Conservation (phyloP, 1,140 invertebrate species). For the Scylla paramamosain region DNA sequence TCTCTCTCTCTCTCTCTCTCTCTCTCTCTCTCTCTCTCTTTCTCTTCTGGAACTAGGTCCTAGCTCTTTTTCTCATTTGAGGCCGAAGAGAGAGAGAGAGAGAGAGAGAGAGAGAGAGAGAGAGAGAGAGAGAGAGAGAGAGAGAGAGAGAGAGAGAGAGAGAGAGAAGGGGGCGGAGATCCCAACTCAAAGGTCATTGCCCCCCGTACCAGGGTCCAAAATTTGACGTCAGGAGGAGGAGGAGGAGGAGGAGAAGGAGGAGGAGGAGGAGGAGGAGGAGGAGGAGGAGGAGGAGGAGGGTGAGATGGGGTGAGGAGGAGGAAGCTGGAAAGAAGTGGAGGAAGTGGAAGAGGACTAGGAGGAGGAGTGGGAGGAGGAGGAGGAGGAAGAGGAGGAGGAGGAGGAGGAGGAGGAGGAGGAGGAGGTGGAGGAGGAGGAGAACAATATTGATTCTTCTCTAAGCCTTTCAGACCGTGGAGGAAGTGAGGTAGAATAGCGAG, state of each 20-base stretch:
- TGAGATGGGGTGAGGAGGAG: background rate
- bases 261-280: background rate
- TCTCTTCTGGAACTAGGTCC: no score
- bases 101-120: background rate
- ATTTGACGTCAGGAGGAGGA: background rate
- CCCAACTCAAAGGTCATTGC: no score
- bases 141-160: constrained; percentile 24
- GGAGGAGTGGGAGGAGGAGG: background rate
- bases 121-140: constrained; percentile 25
- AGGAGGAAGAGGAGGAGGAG: background rate
- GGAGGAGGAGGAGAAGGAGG: background rate
- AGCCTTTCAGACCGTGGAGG: background rate
- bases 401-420: background rate
- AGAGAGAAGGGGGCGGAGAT: no score
- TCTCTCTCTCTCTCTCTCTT: no score
- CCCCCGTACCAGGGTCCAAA: no score
- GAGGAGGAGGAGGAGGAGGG: background rate
- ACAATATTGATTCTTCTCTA: background rate
- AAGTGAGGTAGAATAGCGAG: no score
- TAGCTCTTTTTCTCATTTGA: no score
- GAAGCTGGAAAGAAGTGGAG: no score
- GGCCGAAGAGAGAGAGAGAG: constrained; percentile 17
- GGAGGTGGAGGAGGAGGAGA: background rate
- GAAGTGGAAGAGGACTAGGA: background rate
- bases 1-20: no score